These are phyloP conservation scores for Phrynosoma platyrhinos DNA, from an alignment of 2,113 vertebrate genomes.

Conservation along the genomic window DNA sequence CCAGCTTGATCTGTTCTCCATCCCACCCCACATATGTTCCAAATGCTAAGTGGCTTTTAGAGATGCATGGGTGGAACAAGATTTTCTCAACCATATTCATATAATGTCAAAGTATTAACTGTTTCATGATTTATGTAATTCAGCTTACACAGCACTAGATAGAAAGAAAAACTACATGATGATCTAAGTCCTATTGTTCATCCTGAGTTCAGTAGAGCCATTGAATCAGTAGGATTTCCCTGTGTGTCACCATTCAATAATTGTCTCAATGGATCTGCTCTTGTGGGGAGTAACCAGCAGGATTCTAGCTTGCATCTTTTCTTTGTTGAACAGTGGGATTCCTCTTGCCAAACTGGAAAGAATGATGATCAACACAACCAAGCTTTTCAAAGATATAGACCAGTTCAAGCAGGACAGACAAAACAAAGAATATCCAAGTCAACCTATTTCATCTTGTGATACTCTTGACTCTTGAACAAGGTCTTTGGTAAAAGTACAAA, in stretches of 20 bases:
- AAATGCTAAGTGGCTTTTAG: conserved; percentile 22
- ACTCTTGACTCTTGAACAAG: neutral
- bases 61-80: neutral
- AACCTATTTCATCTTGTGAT: neutral
- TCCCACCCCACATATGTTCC: conserved; percentile 33
- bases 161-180: no score
- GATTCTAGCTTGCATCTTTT: neutral
- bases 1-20: conserved; percentile 24
- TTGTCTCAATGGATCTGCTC: no score
- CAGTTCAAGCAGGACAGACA: neutral
- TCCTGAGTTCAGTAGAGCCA: no score
- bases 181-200: no score
- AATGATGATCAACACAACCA: neutral
- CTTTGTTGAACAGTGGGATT: neutral
- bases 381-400: neutral
- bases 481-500: neutral
- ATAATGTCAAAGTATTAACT: conserved; percentile 6
- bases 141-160: no score
- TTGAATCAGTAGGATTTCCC: no score
- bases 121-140: neutral
- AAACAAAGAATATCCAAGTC: neutral
- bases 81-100: conserved; percentile 5
- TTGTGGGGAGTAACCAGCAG: no score
- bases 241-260: no score
- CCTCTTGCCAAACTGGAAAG: neutral